Base-by-base conservation (phyloP, 2,888 invertebrate genomes). In the Papilio gigon region DNA sequence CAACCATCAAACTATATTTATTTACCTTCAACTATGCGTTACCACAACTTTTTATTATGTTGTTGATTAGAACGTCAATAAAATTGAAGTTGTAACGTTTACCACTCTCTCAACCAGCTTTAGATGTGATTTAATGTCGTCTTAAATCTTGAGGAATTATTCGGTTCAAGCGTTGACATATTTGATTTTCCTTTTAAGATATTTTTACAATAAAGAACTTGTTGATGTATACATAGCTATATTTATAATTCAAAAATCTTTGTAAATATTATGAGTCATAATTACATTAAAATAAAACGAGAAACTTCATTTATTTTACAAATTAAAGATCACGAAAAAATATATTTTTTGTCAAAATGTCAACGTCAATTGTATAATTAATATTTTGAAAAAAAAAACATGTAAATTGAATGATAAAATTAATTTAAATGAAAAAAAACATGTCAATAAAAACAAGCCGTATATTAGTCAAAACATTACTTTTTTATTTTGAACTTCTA, bases 31-130 rank as follows among this genome's bases (percentile, higher is more conserved):
- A 56, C 53, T 56, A 53, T 27, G 53, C 27, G 27, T 53, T 8
- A 53, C 53, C 53, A 53, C 53, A 50, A 50, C 27, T 30, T 53
- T 30, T 53, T 53, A 53, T 53, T 87, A 70, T 77, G 68, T 77
- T 72, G 74, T 82, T 87, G 87, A 87, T 85, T 86, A 87, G 84
- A 80, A 74, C 75, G 77, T 77, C 82, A 72, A 86, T 87, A 87
- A 87, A 87, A 87, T 81, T 62, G 82, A 75, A 74, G 73, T 74
- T 71, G 75, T 82, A 79, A 78, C 76, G 72, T 71, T 71, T 71
- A 75, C 75, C 77, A 75, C 75, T 73, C 71, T 72, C 70, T 63
- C 61, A 70, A 61, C 64, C 27, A 53, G 67, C 62, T 40, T 71
- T 67, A 62, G 62, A 61, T 58, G 60, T 68, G 65, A 65, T 65